Evolutionary conservation across 2,113 vertebrate species (phyloP).

Genomic region (Dasyurus viverrinus): DNA sequence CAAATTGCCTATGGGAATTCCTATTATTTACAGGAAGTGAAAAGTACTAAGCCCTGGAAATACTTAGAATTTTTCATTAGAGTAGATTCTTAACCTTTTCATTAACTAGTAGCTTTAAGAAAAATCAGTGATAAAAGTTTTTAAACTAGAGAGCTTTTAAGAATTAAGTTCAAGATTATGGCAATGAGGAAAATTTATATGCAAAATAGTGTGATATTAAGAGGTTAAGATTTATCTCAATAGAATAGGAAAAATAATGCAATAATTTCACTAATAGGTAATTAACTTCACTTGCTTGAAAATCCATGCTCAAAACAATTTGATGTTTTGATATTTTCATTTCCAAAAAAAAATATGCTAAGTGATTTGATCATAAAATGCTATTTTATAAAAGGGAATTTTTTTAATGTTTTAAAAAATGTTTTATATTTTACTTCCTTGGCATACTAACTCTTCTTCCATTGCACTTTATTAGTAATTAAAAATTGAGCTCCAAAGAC

Average conservation of each 20-base stretch:
- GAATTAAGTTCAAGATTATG: constrained; percentile 55
- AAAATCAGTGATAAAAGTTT: constrained; percentile 23
- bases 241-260: constrained; percentile 27
- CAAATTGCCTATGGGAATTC: background rate
- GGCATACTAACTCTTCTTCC: constrained; percentile 67
- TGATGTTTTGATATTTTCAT: constrained; percentile 52
- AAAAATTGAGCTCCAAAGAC: constrained; percentile 54
- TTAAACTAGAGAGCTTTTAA: constrained; percentile 25
- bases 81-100: constrained; percentile 37
- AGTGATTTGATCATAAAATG: constrained; percentile 56
- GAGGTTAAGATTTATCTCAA: constrained; percentile 3
- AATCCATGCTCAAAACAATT: constrained; percentile 50
- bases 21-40: background rate
- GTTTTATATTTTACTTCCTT: constrained; percentile 75
- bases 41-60: constrained; percentile 39
- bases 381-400: constrained; percentile 55
- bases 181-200: constrained; percentile 47
- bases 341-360: constrained; percentile 56
- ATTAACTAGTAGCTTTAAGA: constrained; percentile 45
- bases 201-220: constrained; percentile 16
- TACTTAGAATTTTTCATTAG: constrained; percentile 22
- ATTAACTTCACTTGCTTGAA: constrained; percentile 64
- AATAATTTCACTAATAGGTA: constrained; percentile 43
- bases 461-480: constrained; percentile 63
- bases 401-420: constrained; percentile 63